Evolutionary conservation across 2,888 invertebrate genomes (phyloP).

Genomic region (Aspidapion aeneum): DNA sequence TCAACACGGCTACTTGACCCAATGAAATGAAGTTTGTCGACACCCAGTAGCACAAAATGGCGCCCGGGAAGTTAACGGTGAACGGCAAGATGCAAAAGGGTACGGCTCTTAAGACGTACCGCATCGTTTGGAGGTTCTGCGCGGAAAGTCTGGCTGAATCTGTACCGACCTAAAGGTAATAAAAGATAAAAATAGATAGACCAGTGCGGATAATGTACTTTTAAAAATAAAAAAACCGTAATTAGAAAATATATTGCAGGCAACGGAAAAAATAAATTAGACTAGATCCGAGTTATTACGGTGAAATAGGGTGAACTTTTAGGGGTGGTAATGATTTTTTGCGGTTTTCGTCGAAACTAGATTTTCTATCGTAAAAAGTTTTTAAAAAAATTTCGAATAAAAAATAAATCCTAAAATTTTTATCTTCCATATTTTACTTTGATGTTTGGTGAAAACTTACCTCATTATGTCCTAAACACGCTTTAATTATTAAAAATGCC

Average conservation of each 20-base stretch:
- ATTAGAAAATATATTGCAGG: neutral
- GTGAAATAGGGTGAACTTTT: no score
- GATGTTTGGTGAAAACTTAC: no score
- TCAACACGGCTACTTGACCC: conserved; percentile 73
- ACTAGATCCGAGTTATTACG: no score
- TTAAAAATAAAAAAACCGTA: neutral
- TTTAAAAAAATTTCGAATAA: no score
- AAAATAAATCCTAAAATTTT: no score
- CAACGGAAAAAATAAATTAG: conserved; percentile 5
- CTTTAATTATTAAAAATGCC: no score
- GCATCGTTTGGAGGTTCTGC: conserved; percentile 67
- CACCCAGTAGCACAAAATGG: conserved; percentile 87
- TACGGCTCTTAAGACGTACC: conserved; percentile 69
- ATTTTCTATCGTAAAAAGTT: no score
- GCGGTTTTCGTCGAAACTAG: no score
- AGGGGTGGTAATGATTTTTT: no score
- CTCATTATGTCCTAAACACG: no score
- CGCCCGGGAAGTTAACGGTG: conserved; percentile 83
- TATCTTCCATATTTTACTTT: no score
- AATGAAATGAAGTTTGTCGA: conserved; percentile 84
- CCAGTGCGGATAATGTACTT: neutral
- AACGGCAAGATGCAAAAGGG: conserved; percentile 82
- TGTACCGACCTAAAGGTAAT: conserved; percentile 60
- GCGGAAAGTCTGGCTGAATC: conserved; percentile 67
- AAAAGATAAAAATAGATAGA: no score